Conservation (phyloP, 2,797 vertebrate species). For the Pelochelys cantorii region DNA sequence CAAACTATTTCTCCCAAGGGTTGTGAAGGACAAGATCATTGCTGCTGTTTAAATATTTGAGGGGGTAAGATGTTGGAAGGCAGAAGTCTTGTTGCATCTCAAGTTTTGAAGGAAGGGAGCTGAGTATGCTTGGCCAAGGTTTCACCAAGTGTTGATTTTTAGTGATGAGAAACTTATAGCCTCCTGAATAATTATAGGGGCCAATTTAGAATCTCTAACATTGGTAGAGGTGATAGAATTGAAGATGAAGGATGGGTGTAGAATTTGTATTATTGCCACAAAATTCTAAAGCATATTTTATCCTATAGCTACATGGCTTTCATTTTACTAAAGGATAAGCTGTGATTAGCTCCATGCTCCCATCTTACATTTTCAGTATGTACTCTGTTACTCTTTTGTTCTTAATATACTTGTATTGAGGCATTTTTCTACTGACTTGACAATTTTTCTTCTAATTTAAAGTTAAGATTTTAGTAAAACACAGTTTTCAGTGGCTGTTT, state of each 20-base stretch:
- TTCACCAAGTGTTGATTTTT: neutral
- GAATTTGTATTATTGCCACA: neutral
- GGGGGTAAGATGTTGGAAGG: neutral
- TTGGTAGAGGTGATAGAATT: neutral
- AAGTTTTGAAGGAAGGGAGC: neutral
- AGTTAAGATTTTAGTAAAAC: neutral
- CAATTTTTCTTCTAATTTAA: neutral
- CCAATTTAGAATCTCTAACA: neutral
- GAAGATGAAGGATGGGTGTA: neutral
- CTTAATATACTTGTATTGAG: neutral
- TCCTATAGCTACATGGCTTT: neutral
- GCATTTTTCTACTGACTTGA: neutral
- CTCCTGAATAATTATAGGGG: neutral
- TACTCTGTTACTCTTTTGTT: neutral
- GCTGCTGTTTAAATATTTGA: neutral
- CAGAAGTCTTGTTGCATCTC: neutral
- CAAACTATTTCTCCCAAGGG: neutral
- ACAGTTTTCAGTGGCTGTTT: conserved; percentile 1
- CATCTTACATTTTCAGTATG: neutral
- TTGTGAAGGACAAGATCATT: neutral
- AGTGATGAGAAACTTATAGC: neutral
- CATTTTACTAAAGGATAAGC: conserved; percentile 1
- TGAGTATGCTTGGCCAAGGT: neutral
- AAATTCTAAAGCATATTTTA: neutral
- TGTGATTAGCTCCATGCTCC: neutral